Evolutionary conservation across 2,888 invertebrate genomes (phyloP).

Genomic region (Ypsolopha scabrella): DNA sequence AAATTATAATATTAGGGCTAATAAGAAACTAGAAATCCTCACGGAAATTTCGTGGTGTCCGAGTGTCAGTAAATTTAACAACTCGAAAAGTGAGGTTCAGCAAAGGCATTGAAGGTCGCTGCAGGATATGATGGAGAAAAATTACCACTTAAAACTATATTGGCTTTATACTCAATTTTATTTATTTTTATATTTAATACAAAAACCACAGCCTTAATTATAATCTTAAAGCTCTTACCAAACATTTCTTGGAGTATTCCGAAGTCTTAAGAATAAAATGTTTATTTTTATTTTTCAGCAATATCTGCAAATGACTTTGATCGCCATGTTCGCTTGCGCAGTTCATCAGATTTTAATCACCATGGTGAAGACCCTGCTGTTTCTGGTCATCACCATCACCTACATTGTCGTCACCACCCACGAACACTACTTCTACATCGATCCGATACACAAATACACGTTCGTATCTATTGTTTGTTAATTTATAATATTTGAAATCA

Average conservation of each 20-base stretch:
- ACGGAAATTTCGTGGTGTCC: too few species aligned
- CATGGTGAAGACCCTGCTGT: slow-evolving; percentile 80
- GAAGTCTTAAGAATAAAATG: slow-evolving; percentile 4
- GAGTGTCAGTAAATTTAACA: too few species aligned
- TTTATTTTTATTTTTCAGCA: slow-evolving; percentile 63
- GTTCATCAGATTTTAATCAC: slow-evolving; percentile 91
- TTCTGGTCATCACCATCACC: slow-evolving; percentile 70
- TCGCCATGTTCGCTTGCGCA: slow-evolving; percentile 91
- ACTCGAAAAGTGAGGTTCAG: too few species aligned
- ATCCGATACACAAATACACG: background rate
- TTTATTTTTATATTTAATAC: too few species aligned
- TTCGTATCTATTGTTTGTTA: background rate
- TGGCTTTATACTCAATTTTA: too few species aligned
- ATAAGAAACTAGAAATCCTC: too few species aligned
- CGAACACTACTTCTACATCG: slow-evolving; percentile 2
- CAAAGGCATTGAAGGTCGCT: too few species aligned
- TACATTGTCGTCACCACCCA: slow-evolving; percentile 59
- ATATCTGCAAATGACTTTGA: slow-evolving; percentile 83
- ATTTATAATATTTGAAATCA: background rate
- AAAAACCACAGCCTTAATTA: too few species aligned
- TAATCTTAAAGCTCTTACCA: too few species aligned
- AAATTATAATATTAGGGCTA: too few species aligned
- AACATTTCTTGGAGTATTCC: background rate
- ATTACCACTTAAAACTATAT: too few species aligned
- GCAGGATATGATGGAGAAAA: too few species aligned